phyloP scores from a whole-genome alignment of 2,797 vertebrate species.

The Alauda arvensis region DNA sequence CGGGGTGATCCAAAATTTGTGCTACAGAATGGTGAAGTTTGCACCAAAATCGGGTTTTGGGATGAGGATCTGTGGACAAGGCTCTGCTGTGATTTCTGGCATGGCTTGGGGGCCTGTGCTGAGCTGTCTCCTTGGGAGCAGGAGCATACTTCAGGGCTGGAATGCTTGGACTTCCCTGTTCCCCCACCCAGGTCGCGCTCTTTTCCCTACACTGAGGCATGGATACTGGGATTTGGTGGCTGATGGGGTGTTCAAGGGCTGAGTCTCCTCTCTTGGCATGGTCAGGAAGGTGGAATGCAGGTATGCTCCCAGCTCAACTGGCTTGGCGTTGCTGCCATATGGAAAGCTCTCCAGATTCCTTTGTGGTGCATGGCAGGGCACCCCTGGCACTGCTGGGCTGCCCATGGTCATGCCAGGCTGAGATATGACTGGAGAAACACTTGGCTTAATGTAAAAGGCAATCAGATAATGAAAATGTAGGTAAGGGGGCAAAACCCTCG shows the following conservation, averaged over 20 bases:
- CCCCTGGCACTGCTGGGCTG: background rate
- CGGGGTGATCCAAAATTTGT: background rate
- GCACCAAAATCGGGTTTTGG: background rate
- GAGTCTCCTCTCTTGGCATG: background rate
- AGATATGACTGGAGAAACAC: background rate
- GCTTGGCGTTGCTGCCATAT: rapidly evolving
- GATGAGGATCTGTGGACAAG: background rate
- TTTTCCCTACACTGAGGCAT: rapidly evolving
- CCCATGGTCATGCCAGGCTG: background rate
- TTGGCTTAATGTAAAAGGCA: background rate
- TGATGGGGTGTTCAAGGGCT: rapidly evolving
- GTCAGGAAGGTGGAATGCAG: background rate
- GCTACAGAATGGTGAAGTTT: background rate
- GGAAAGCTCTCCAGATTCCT: background rate
- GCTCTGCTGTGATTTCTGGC: background rate
- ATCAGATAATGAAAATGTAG: background rate
- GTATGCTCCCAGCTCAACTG: background rate
- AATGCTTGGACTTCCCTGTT: background rate
- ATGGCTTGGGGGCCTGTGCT: background rate
- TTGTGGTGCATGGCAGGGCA: background rate
- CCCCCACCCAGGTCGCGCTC: rapidly evolving
- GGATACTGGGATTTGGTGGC: background rate
- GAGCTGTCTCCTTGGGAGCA: background rate
- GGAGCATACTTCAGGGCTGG: background rate
- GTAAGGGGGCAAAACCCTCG: background rate